Evolutionary conservation across 1,140 invertebrate genomes (phyloP), one percentile per base, ranked within the genome.

Genomic region (Alviniconcha marisindica): DNA sequence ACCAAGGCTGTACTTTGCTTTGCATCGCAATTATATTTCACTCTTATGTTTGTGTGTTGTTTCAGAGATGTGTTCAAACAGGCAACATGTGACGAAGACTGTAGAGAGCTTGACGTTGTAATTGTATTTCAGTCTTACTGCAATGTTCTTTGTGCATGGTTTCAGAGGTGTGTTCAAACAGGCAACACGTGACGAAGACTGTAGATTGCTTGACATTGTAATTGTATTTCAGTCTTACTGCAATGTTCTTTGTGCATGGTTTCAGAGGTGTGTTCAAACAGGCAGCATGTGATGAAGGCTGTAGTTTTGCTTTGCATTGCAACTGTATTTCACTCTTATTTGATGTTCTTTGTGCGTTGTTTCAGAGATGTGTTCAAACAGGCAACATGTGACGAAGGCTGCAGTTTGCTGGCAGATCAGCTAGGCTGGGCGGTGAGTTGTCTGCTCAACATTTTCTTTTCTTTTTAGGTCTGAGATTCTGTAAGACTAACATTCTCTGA

Each of bases 361-460:
- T 86, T 36, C 85, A 93, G 97, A 31, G 98, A 99, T 94, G 96
- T 98, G n/a, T 96, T 96, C 44, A 96, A 95, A 92, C 93, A 97
- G 54, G 97, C 97, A 0, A 96, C 97, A 87, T 98, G 97, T 92
- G 97, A 99, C 94, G 95, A 96, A 78, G 97, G 97, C 2, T 97
- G 97, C 91, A 91, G 94, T 86, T 93, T 95, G 21, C 91, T 99
- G 36, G 97, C 96, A 38, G 95, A 97, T 60, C 95, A 95, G 90
- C 94, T 99, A 1, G 97, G 97, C 31, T 99, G 97, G 97, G 91
- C 92, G 85, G 94, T 94, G 88, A 89, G 91, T 91, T 28, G 18
- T 1, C 21, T 14, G 15, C 18, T 38, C 15, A 48, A 31, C 18
- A 78, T 24, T 21, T 40, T 44, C 44, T 28, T 54, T 73, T 10